Evolutionary conservation across 2,888 invertebrate genomes (phyloP), one percentile per base, ranked within the genome.

Genomic region (Odontocerum albicorne): DNA sequence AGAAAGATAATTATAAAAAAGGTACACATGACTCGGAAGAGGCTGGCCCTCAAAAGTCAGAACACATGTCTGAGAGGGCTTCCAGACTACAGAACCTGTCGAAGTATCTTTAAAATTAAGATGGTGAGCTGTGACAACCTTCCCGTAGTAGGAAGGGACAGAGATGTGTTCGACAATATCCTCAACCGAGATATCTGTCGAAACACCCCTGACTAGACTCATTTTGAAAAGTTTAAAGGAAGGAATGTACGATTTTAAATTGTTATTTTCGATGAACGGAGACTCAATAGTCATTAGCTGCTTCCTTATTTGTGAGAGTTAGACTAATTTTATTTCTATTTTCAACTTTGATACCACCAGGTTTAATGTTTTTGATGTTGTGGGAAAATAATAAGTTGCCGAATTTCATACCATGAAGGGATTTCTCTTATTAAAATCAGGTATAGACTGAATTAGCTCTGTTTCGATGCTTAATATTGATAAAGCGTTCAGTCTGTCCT

Each of bases 1-100:
- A 1, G n/a, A 12, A 6, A 49, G 27, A 16, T 22, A 22, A 27
- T 38, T 35, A 8, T 39, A n/a, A 27, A 21, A 22, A 10, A 49
- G 12, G 13, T 27, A 49, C 1, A 49, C 49, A 12, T 31, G 3
- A 2, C 8, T 10, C 10, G 39, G 49, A 19, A 49, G 39, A 12
- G 15, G 12, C 16, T 49, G 38, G 12, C 49, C 49, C 4, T 38
- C 39, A 19, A 49, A 27, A 3, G 35, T 44, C 4, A 46, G 3
- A 10, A 47, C 47, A 27, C 10, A 8, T 22, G 21, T 19, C 8
- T 13, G 15, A 1, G 47, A 38, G 2, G 22, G 47, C 20, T 20
- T 21, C 40, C 40, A 19, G 2, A 15, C 16, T 13, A n/a, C 12
- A n/a, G 19, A n/a, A 6, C 10, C 19, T 7, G n/a, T n/a, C 10